These are phyloP conservation scores for Neocloeon triangulifer DNA, from an alignment of 1,140 invertebrate species.

Conservation along the genomic window DNA sequence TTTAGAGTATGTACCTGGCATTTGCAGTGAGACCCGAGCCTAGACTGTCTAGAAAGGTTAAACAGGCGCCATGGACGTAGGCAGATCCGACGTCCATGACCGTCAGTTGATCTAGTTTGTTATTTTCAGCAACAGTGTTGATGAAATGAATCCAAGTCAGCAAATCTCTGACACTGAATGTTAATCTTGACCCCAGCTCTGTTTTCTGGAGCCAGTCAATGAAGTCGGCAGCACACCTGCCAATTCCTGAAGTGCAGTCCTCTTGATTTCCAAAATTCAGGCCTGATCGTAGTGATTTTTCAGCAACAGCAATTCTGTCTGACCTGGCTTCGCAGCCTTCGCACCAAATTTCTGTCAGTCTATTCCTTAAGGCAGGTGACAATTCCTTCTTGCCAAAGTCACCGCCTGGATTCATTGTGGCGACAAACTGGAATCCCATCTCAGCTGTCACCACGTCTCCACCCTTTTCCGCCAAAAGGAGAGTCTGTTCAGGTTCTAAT, in stretches of 20 bases:
- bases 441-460: constrained; percentile 39
- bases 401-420: constrained; percentile 99
- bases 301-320: constrained; percentile 57
- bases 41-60: constrained; percentile 79
- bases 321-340: constrained; percentile 35
- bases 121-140: constrained; percentile 28
- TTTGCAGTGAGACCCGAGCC: constrained; percentile 42
- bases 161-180: constrained; percentile 81
- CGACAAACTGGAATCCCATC: constrained; percentile 70
- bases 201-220: constrained; percentile 48
- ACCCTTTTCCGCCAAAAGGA: constrained; percentile 80
- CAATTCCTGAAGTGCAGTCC: constrained; percentile 31
- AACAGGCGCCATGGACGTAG: constrained; percentile 69
- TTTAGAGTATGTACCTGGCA: constrained; percentile 21
- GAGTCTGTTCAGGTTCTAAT: constrained; percentile 67
- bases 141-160: constrained; percentile 86
- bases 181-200: constrained; percentile 48
- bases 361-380: constrained; percentile 88
- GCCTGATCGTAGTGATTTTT: constrained; percentile 43
- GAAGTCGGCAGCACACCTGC: constrained; percentile 50
- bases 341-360: constrained; percentile 99
- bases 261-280: constrained; percentile 26
- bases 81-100: constrained; percentile 26
- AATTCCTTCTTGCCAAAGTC: constrained; percentile 99
- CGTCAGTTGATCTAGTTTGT: constrained; percentile 2